Evolutionary conservation across 2,113 vertebrate genomes (phyloP).

Genomic region (Sapajus apella): DNA sequence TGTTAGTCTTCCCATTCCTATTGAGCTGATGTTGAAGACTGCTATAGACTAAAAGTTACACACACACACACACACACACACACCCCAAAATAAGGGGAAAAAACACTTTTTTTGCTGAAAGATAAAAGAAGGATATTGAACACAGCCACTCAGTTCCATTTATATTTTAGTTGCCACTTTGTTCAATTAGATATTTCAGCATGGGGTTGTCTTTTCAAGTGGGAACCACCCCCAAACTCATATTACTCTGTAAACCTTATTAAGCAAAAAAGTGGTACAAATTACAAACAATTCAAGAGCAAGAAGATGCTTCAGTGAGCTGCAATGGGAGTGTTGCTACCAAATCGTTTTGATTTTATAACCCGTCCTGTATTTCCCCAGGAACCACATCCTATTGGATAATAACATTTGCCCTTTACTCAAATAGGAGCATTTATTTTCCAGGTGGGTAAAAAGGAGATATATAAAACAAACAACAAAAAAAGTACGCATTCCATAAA

Average conservation of each 20-base stretch:
- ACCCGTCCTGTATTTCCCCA: neutral
- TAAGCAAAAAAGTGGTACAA: neutral
- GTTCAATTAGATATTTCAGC: neutral
- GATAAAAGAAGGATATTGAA: neutral
- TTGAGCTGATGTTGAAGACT: neutral
- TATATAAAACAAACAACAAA: neutral
- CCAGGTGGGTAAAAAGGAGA: neutral
- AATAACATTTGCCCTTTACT: neutral
- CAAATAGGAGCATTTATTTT: neutral
- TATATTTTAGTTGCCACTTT: neutral
- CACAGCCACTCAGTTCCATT: neutral
- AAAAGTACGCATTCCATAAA: neutral
- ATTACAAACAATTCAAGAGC: neutral
- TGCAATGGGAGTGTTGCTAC: neutral
- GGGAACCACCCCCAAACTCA: fast-evolving
- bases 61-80: neutral
- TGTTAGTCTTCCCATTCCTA: neutral
- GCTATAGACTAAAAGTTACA: neutral
- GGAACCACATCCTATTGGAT: neutral
- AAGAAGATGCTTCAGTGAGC: neutral
- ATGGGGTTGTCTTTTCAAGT: neutral
- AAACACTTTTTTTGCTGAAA: neutral
- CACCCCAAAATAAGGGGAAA: neutral
- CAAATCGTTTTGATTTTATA: neutral
- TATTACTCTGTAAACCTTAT: neutral